Percentiles rank a stretch among this genome's conserved stretches.
Conservation (phyloP, 1,140 invertebrate species). For the Heliothis virescens region DNA sequence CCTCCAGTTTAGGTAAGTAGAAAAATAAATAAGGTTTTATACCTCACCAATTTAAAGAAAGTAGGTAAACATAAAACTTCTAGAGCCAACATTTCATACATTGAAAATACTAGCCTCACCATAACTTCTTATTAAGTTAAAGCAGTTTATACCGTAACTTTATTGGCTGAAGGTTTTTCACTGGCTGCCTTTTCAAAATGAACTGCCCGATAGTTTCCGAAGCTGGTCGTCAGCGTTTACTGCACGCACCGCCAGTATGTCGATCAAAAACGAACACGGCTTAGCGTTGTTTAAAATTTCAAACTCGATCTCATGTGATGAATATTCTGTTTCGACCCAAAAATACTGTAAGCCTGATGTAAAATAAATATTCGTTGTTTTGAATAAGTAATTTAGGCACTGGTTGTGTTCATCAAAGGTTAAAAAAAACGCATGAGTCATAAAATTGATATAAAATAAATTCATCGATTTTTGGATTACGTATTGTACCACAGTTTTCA, state of each 20-base stretch:
- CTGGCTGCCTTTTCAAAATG: background rate
- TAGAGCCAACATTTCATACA: background rate
- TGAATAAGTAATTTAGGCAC: slow-evolving; percentile 1
- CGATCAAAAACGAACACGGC: background rate
- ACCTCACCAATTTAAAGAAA: background rate
- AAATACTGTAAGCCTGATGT: slow-evolving; percentile 2
- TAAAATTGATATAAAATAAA: no score
- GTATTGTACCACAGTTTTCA: no score
- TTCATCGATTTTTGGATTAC: no score
- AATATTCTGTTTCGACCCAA: slow-evolving; percentile 25
- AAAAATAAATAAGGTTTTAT: background rate
- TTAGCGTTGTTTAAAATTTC: slow-evolving; percentile 22
- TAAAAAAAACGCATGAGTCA: no score
- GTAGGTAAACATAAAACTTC: background rate
- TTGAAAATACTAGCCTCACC: background rate
- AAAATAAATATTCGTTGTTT: background rate
- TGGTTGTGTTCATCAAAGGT: background rate
- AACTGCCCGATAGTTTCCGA: background rate
- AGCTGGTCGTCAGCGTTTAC: background rate
- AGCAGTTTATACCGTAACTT: background rate
- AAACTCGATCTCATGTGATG: background rate
- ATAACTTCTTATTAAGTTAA: slow-evolving; percentile 1
- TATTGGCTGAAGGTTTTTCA: background rate
- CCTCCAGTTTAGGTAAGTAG: background rate
- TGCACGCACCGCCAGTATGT: background rate